Conservation (phyloP, 2,888 invertebrate species). For the Perdita meconis region DNA sequence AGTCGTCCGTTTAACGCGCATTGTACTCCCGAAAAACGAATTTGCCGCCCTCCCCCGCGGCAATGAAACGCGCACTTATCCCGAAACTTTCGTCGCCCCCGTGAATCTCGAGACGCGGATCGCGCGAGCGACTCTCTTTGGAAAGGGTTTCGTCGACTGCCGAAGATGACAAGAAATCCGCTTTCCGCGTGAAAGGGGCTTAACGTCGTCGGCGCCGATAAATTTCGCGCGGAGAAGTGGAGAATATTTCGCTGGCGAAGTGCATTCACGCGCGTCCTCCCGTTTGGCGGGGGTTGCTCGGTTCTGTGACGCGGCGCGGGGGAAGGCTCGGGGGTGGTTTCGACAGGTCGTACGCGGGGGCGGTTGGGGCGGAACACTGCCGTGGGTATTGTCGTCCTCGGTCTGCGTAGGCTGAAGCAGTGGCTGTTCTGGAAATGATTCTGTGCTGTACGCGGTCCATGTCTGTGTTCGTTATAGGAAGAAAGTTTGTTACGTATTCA, state of each 20-base stretch:
- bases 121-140: constrained; percentile 37
- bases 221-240: constrained; percentile 66
- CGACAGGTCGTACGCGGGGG: constrained; percentile 37
- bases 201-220: constrained; percentile 66
- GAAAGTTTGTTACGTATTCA: too few species aligned
- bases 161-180: constrained; percentile 67
- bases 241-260: constrained; percentile 72
- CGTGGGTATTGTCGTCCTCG: constrained; percentile 20
- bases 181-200: constrained; percentile 66
- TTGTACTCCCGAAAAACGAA: constrained; percentile 23
- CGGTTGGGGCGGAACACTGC: constrained; percentile 24
- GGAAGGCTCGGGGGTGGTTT: constrained; percentile 37
- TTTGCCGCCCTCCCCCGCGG: constrained; percentile 17
- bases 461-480: too few species aligned
- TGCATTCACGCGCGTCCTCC: constrained; percentile 74
- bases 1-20: constrained; percentile 40
- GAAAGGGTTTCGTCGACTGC: constrained; percentile 34
- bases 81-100: constrained; percentile 24
- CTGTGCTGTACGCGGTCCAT: too few species aligned
- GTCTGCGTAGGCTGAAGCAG: constrained; percentile 22
- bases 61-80: constrained; percentile 13
- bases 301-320: constrained; percentile 5
- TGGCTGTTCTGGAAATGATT: constrained; percentile 24
- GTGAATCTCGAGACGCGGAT: constrained; percentile 58
- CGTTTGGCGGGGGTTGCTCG: constrained; percentile 51